Percentiles rank a stretch among this genome's conserved stretches.
Conservation (phyloP, 2,888 invertebrate species). For the Nephrotoma guestfalica region DNA sequence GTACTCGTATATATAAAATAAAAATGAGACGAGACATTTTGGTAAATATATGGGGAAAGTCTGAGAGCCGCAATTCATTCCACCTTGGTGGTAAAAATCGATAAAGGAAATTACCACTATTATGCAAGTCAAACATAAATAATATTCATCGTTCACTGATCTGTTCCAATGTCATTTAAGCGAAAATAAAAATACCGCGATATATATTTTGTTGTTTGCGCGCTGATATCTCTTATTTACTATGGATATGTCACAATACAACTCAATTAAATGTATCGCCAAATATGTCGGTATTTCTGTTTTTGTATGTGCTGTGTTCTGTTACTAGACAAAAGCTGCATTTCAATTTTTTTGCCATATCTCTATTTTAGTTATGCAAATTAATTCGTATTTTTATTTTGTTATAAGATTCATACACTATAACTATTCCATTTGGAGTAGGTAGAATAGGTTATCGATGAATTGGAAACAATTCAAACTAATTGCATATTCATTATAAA, state of each 20-base stretch:
- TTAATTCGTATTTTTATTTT: neutral
- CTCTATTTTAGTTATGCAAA: neutral
- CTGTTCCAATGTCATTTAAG: neutral
- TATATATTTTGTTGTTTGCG: neutral
- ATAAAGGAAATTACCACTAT: neutral
- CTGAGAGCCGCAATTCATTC: neutral
- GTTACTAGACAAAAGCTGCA: neutral
- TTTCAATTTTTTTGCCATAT: neutral
- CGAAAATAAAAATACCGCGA: neutral
- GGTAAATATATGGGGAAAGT: neutral
- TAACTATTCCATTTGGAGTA: neutral
- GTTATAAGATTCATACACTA: neutral
- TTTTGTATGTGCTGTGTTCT: neutral
- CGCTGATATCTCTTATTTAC: neutral
- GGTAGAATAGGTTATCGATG: neutral
- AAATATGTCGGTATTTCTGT: neutral
- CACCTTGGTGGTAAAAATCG: neutral
- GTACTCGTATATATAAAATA: neutral
- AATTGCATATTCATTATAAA: neutral
- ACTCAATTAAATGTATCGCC: neutral
- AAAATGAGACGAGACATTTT: neutral
- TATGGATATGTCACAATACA: neutral
- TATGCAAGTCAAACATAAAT: neutral
- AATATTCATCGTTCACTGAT: neutral
- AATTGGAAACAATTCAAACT: neutral